A percentile compares a stretch with the other conserved stretches of the same genome.
These are phyloP conservation scores for Perccottus glenii DNA, from an alignment of 2,113 vertebrate species.

Conservation along the genomic window DNA sequence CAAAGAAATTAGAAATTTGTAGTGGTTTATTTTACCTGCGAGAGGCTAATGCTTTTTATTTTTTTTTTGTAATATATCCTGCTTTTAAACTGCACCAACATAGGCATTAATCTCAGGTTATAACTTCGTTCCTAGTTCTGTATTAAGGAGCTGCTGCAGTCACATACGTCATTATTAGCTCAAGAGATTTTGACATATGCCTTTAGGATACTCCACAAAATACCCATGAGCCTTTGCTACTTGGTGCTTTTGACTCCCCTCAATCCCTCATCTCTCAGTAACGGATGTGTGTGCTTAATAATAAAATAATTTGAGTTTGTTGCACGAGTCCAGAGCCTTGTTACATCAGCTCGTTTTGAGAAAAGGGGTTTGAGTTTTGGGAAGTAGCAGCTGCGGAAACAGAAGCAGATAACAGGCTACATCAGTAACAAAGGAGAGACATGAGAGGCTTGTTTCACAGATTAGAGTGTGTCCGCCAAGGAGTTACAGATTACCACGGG, in stretches of 20 bases:
- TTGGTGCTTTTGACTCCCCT: neutral
- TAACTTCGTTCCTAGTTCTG: constrained; percentile 12
- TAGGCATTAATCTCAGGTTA: constrained; percentile 9
- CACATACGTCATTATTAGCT: neutral
- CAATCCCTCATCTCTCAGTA: constrained; percentile 1
- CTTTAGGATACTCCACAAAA: neutral
- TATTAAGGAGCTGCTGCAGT: constrained; percentile 19
- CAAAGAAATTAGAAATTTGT: no score
- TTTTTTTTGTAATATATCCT: no score
- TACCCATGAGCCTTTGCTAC: neutral
- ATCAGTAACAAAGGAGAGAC: constrained; percentile 15
- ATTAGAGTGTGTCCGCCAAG: neutral
- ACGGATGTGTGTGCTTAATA: neutral
- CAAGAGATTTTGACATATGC: constrained; percentile 1
- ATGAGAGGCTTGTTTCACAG: constrained; percentile 16
- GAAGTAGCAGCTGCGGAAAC: constrained; percentile 19
- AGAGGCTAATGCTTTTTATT: no score
- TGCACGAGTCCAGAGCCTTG: constrained; percentile 34
- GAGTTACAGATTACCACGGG: constrained; percentile 20
- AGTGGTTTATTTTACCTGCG: no score
- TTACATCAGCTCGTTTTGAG: constrained; percentile 59
- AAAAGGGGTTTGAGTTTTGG: constrained; percentile 17
- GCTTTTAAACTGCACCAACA: neutral
- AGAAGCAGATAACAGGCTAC: constrained; percentile 8
- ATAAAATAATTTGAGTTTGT: constrained; percentile 26